Evolutionary conservation across 2,797 vertebrate species (phyloP), one percentile per base, ranked within the genome.

Genomic region (Furcifer pardalis): DNA sequence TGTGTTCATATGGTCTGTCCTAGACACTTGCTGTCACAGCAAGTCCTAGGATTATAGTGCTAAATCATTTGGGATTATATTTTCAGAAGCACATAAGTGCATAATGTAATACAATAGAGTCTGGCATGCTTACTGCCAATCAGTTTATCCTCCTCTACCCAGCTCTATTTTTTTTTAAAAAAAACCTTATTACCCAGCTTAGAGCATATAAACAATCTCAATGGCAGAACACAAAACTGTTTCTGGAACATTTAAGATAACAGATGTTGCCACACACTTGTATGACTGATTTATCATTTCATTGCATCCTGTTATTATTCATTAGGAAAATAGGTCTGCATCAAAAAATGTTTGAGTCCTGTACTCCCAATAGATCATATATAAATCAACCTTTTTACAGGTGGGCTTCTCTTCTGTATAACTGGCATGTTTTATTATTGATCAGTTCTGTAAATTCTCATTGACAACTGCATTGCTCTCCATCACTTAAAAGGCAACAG

Each of bases 201-300:
- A 88, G 62, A 88, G 65, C 68, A 69, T 82, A 89, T 84, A 89
- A 89, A 44, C 52, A 85, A n/a, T n/a, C n/a, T n/a, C 89, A 88
- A 59, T 77, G 68, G 74, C 74, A 81, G 25, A 40, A 46, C 79
- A 30, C 69, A 68, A 77, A 90, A 86, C 56, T 91, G 82, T 90
- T 88, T 87, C 5, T 30, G 88, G 87, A 44, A 89, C 86, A 89
- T 81, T 84, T 89, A 86, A 89, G 68, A 17, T 65, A 82, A 84
- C 32, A 17, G 85, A 87, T 79, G 85, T 77, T 72, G 89, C 79
- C 84, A 84, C 35, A 69, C 78, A 17, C 63, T 82, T 71, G 77
- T 76, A 75, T 68, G 75, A 87, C 65, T 66, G 87, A 91, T 91
- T n/a, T n/a, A 85, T 88, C 85, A 83, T 87, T 78, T 17, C 78